A percentile compares a stretch with the other conserved stretches of the same genome.
These are phyloP conservation scores for Archaeoteleia sp. DNA, from an alignment of 2,888 invertebrate genomes.

Conservation along the genomic window DNA sequence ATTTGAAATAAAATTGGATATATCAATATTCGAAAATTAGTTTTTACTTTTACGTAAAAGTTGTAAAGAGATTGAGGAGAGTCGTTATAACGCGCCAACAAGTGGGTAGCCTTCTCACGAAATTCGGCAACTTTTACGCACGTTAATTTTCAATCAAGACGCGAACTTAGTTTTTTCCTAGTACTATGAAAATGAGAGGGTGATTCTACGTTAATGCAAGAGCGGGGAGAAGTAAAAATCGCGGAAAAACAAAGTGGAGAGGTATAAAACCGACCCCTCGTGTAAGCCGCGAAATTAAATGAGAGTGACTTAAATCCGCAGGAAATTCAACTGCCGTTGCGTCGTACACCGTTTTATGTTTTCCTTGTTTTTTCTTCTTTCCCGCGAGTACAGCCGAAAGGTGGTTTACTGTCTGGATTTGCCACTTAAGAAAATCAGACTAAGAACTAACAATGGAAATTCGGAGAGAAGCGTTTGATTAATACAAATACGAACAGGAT, in stretches of 20 bases:
- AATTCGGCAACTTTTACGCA: constrained; percentile 34
- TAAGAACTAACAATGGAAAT: constrained; percentile 33
- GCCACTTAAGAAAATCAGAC: constrained; percentile 47
- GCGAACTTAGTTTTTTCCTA: constrained; percentile 28
- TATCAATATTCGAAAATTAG: too few species aligned
- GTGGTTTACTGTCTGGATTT: constrained; percentile 52
- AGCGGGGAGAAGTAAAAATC: constrained; percentile 9
- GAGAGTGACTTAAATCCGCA: constrained; percentile 54
- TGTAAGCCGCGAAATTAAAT: constrained; percentile 54
- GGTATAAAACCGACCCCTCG: constrained; percentile 41
- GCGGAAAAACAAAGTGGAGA: constrained; percentile 36
- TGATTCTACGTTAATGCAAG: constrained; percentile 1
- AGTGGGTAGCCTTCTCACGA: constrained; percentile 27
- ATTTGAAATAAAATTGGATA: too few species aligned
- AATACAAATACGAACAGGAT: constrained; percentile 32
- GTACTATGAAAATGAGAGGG: constrained; percentile 34
- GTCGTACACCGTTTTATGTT: constrained; percentile 37
- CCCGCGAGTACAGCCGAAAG: constrained; percentile 25
- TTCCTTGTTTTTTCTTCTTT: constrained; percentile 31
- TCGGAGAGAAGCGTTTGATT: constrained; percentile 42
- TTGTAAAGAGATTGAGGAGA: too few species aligned
- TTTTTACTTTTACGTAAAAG: too few species aligned
- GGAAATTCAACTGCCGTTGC: constrained; percentile 49
- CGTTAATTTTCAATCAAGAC: constrained; percentile 46
- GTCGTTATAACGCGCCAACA: constrained; percentile 29